Conservation (phyloP, 2,113 vertebrate genomes). For the Gobius niger region DNA sequence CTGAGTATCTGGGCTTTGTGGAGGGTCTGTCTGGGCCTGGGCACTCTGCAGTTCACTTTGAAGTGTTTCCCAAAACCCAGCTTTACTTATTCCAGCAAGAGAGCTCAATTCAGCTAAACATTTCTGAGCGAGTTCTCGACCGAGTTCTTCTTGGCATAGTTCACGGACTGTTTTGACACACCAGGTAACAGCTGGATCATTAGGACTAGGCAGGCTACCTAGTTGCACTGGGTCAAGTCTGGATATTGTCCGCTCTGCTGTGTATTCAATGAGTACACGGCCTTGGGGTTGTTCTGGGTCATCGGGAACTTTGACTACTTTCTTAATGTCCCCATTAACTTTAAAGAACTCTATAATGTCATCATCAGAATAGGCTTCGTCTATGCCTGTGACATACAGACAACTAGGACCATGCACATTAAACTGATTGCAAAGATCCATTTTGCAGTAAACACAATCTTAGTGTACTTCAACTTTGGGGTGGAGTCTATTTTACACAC, state of each 20-base stretch:
- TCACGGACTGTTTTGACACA: slow-evolving; percentile 5
- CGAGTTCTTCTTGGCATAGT: slow-evolving; percentile 4
- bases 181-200: background rate
- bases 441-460: background rate
- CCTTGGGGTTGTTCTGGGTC: background rate
- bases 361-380: background rate
- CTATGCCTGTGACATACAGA: slow-evolving; percentile 5
- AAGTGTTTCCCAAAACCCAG: slow-evolving; percentile 1
- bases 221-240: slow-evolving; percentile 5
- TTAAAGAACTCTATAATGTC: slow-evolving; percentile 1
- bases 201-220: slow-evolving; percentile 1
- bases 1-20: background rate
- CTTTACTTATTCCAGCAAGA: background rate
- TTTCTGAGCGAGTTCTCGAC: background rate
- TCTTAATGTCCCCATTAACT: slow-evolving; percentile 1
- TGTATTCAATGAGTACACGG: background rate
- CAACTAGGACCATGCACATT: background rate
- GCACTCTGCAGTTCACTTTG: background rate
- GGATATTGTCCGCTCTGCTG: background rate
- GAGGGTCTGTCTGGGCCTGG: background rate
- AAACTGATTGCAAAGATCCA: slow-evolving; percentile 10
- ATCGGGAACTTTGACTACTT: background rate
- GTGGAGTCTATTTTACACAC: background rate
- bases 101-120: background rate
- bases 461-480: background rate